Evolutionary conservation across 2,888 invertebrate genomes (phyloP), one percentile per base, ranked within the genome.

Genomic region (Oscheius sp.): DNA sequence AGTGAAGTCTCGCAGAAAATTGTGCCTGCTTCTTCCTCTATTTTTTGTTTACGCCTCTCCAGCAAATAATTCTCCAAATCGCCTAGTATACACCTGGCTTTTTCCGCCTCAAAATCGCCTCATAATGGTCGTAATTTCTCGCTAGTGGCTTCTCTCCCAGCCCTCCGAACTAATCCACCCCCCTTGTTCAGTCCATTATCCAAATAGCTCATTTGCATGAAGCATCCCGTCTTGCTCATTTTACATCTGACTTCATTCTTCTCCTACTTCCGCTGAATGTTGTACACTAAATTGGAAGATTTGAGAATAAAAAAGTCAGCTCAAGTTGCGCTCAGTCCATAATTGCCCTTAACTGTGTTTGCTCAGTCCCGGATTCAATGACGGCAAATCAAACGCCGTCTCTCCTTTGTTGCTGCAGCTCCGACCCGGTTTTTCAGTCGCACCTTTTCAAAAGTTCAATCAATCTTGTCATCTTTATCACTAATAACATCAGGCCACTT

Each of bases 301-400:
- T 15, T 48, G 12, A 23, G 42, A 8, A 58, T 10, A 61, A 61
- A 45, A 61, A 45, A n/a, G 25, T 20, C 45, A n/a, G n/a, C n/a
- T n/a, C n/a, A 25, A 29, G 61, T 61, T 61, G 45, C 45, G 6
- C 45, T 20, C n/a, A n/a, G n/a, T n/a, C 42, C 45, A 61, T 61
- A 61, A 61, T 61, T 61, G 61, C 61, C 61, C 61, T 45, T 61
- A 61, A 61, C 61, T 45, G 61, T 61, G 61, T 61, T 61, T 61
- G 61, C 61, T 45, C 45, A 61, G 61, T 17, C 61, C 29, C 61
- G 61, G 61, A 61, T 61, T 61, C 61, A 61, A 61, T 61, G 61
- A 45, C 61, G 61, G 45, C 42, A 61, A 61, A 61, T 61, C 61
- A 61, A 61, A 61, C 61, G 61, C 23, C 45, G 55, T 55, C 55